phyloP scores from a whole-genome alignment of 2,113 vertebrate genomes.

The Anthoscopus minutus region DNA sequence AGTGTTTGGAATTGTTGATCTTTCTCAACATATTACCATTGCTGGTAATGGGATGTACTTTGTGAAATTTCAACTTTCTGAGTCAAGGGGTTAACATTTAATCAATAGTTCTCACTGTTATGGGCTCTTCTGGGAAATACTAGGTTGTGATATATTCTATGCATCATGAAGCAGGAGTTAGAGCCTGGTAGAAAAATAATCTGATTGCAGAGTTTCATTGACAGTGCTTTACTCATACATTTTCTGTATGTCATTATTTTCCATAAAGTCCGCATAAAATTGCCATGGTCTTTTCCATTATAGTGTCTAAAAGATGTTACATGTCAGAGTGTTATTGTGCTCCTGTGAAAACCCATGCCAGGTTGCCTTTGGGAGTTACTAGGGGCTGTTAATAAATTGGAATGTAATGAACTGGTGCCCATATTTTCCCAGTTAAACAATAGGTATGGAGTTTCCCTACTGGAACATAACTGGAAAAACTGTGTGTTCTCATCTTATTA shows the following conservation, averaged over 20 bases:
- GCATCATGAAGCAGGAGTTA: slow-evolving; percentile 46
- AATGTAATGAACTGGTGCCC: background rate
- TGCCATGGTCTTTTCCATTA: background rate
- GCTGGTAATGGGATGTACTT: background rate
- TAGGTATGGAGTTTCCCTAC: background rate
- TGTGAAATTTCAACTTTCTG: slow-evolving; percentile 15
- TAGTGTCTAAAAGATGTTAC: background rate
- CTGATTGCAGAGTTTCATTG: slow-evolving; percentile 12
- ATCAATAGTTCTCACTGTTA: slow-evolving; percentile 45
- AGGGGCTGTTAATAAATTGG: background rate
- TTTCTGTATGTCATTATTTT: slow-evolving; percentile 36
- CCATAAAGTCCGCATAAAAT: slow-evolving; percentile 22
- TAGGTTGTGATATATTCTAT: background rate
- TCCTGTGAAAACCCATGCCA: background rate
- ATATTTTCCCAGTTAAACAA: background rate
- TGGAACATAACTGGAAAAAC: background rate
- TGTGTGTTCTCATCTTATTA: background rate
- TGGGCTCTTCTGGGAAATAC: slow-evolving; percentile 25
- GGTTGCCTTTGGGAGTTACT: background rate
- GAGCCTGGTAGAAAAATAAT: slow-evolving; percentile 28
- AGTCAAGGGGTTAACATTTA: slow-evolving; percentile 40
- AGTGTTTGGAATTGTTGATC: background rate
- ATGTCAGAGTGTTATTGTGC: background rate
- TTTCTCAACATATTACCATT: background rate
- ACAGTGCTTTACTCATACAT: background rate